Percentiles rank a stretch among this genome's conserved stretches.
These are phyloP conservation scores for Eulithis prunata DNA, from an alignment of 2,888 invertebrate genomes.

Conservation along the genomic window DNA sequence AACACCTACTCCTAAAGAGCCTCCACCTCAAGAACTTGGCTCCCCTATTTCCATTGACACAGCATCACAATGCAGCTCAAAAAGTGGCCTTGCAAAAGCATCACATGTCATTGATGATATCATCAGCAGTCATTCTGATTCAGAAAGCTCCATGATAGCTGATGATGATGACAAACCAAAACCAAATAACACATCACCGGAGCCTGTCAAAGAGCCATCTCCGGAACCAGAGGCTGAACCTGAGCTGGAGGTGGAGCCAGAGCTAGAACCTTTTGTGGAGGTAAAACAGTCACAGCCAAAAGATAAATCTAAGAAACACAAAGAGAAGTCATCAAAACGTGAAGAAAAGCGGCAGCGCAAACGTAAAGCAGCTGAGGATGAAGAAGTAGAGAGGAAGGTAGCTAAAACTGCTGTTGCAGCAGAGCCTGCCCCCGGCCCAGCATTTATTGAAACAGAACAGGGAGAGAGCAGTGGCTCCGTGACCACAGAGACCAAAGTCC, in stretches of 20 bases:
- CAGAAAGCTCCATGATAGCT: constrained; percentile 72
- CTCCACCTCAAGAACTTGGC: constrained; percentile 66
- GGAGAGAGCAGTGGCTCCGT: constrained; percentile 75
- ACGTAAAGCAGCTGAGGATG: constrained; percentile 85
- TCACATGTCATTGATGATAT: constrained; percentile 68
- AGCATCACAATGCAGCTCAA: constrained; percentile 80
- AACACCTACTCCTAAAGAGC: constrained; percentile 72
- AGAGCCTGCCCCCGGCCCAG: constrained; percentile 61
- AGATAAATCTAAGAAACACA: constrained; percentile 79
- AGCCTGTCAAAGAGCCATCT: constrained; percentile 59
- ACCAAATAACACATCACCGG: constrained; percentile 69
- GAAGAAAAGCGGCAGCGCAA: constrained; percentile 86
- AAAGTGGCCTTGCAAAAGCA: constrained; percentile 72
- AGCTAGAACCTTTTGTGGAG: constrained; percentile 63
- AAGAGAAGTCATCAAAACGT: constrained; percentile 82
- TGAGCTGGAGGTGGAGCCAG: constrained; percentile 54
- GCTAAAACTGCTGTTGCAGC: constrained; percentile 67
- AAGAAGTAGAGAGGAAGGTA: constrained; percentile 78
- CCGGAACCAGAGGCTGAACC: constrained; percentile 63
- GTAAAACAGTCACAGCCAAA: constrained; percentile 63
- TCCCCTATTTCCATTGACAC: constrained; percentile 81
- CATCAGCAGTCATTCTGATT: constrained; percentile 77
- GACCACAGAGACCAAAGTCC: constrained; percentile 77
- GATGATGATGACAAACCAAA: constrained; percentile 73
- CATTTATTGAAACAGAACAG: constrained; percentile 66